Conservation (phyloP, 2,888 invertebrate genomes). For the Drosophila conformis region DNA sequence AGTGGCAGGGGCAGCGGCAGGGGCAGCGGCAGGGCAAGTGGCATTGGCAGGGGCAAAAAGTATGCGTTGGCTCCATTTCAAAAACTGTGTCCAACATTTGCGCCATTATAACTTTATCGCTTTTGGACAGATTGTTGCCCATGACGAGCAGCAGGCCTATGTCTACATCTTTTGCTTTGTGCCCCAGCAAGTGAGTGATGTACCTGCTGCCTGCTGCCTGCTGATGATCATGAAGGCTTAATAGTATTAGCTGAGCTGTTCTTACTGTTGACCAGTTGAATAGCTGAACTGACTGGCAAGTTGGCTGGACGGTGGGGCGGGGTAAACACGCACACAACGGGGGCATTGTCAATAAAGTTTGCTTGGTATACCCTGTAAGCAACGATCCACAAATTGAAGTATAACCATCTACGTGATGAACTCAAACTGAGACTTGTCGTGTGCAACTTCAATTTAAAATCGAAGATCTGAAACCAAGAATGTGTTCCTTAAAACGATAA, state of each 20-base stretch:
- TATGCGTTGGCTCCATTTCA: constrained; percentile 55
- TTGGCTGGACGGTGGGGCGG: neutral
- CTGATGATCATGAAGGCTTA: constrained; percentile 73
- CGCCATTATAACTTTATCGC: constrained; percentile 81
- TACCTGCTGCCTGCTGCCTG: constrained; percentile 50
- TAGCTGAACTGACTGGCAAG: neutral
- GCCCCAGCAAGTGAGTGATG: constrained; percentile 61
- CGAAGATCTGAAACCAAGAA: neutral
- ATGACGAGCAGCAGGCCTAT: constrained; percentile 48
- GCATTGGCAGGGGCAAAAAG: neutral
- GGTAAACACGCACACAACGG: constrained; percentile 12
- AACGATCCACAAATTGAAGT: neutral
- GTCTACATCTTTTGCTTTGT: constrained; percentile 29
- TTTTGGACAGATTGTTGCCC: constrained; percentile 80
- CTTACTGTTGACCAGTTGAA: neutral
- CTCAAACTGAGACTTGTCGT: neutral
- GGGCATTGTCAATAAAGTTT: constrained; percentile 37
- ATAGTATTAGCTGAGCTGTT: constrained; percentile 63
- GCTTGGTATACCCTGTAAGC: constrained; percentile 28
- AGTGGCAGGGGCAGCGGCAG: neutral
- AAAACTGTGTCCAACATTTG: constrained; percentile 75
- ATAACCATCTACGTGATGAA: neutral
- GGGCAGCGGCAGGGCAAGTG: neutral
- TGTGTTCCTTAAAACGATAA: neutral
- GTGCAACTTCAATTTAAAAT: neutral